Base-by-base conservation (phyloP, 2,113 vertebrate genomes). In the Chamaea fasciata region DNA sequence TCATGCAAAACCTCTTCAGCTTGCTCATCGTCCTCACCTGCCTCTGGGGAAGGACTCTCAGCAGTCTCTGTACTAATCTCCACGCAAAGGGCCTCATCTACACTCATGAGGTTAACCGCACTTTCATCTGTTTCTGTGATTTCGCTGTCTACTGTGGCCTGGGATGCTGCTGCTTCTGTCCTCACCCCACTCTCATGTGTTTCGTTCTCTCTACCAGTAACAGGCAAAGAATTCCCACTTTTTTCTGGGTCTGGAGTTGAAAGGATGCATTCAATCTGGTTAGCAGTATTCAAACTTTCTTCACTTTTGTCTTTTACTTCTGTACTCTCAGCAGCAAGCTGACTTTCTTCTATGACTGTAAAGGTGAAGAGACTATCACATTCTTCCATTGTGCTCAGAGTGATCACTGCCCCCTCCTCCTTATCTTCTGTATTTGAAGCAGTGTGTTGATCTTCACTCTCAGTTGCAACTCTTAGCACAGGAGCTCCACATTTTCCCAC, bases 311-410 rank as follows among this genome's bases (percentile, higher is more conserved):
- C 80, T 64, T 91, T 83, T 37, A 65, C 71, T 86, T 86, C 84
- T 44, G 87, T 53, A 78, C 15, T 90, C 22, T 50, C 46, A 79
- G 73, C 23, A 63, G 74, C 44, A 52, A 69, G 79, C 0, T 92
- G 97, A 94, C 83, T 65, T 63, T 90, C 94, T 27, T 69, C 97
- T 77, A 75, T 90, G 17, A 71, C 91, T 33, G 63, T 15, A 30
- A 92, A 86, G 31, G 80, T 65, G 5, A 91, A 89, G 6, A 64
- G 53, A 33, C 77, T 78, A 41, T 84, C 71, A 7, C 56, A 93
- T 60, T 93, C 95, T 62, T 96, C 95, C 82, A 90, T 5, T 5
- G 79, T 37, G 75, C 95, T 95, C 47, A 90, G 33, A 31, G 97
- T 10, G 12, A 94, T 80, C 26, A 90, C 23, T 9, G 90, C 39